phyloP scores from a whole-genome alignment of 1,140 invertebrate species.

The Linepithema humile region DNA sequence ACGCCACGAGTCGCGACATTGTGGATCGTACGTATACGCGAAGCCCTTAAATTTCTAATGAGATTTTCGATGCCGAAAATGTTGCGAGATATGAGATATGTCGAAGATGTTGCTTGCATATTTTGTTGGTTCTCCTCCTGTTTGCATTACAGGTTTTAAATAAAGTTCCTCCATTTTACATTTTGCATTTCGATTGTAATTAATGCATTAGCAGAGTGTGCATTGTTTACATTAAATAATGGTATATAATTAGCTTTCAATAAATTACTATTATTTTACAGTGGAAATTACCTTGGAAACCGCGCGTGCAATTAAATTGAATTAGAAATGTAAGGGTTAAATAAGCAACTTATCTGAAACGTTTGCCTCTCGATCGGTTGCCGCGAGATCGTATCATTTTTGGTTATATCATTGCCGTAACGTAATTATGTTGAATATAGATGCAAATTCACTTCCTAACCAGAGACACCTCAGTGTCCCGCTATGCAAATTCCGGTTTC shows the following conservation, averaged over 20 bases:
- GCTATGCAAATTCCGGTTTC: not conserved
- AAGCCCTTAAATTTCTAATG: slow-evolving; percentile 20
- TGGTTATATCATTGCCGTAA: not conserved
- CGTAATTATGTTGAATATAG: not conserved
- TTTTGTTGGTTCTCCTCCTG: not conserved
- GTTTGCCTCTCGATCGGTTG: not conserved
- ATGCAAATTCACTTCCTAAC: not conserved
- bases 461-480: not conserved
- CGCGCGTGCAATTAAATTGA: not conserved
- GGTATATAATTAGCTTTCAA: not conserved
- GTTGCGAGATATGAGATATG: not conserved
- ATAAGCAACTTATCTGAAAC: too few relatives aligned
- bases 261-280: not conserved
- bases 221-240: too few relatives aligned
- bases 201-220: too few relatives aligned
- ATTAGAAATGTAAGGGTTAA: not conserved
- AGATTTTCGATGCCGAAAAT: not conserved
- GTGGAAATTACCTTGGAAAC: not conserved
- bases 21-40: not conserved
- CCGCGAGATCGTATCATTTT: not conserved
- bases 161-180: not conserved
- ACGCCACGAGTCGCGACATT: slow-evolving; percentile 35
- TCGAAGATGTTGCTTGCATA: not conserved
- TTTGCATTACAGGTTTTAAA: not conserved
- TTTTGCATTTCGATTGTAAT: not conserved